Evolutionary conservation across 2,797 vertebrate genomes (phyloP), one percentile per base, ranked within the genome.

Genomic region (Mormyrus hasselquistii): DNA sequence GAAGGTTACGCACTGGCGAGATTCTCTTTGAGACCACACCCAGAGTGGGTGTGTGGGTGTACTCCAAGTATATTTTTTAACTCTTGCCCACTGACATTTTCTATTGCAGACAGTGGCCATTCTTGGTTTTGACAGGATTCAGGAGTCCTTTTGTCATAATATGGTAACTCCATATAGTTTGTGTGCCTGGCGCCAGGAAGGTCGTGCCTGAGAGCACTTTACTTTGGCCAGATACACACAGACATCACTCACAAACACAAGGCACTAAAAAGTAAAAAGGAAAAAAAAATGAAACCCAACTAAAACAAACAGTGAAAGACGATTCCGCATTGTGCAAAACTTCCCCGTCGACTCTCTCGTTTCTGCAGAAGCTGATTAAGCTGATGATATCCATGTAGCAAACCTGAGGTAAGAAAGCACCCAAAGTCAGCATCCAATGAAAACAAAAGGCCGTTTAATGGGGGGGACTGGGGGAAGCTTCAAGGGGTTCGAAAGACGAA

Each of bases 361-460:
- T 89, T 41, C 22, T 22, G 50, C 57, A 65, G 84, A 90, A 87
- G 89, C 88, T 88, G 89, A 91, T 92, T 92, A 89, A 90, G 29
- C 29, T 34, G 29, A 34, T 34, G 88, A 91, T 59, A 88, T 84
- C 65, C 50, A 76, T 89, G 82, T 88, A 89, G 89, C 88, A 87
- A 76, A 44, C 16, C 62, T 69, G 55, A 47, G 41, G 76, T 86
- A 88, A 90, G 76, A 92, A 90, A 90, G 88, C 86, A 52, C 57
- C 44, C 55, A 84, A 55, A 88, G 88, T 88, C 22, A 88, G 88
- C 25, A 7, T 55, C 76, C 25, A 88, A 69, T 5, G 86, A 57
- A 34, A 87, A 87, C 87, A 83, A 73, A 69, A 89, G 86, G 12
- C 34, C 49, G 55, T 89, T 69, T 87, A 87, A 87, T 87, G 83